These are phyloP conservation scores for Tympanuchus pallidicinctus DNA, from an alignment of 2,113 vertebrate genomes.

Conservation along the genomic window DNA sequence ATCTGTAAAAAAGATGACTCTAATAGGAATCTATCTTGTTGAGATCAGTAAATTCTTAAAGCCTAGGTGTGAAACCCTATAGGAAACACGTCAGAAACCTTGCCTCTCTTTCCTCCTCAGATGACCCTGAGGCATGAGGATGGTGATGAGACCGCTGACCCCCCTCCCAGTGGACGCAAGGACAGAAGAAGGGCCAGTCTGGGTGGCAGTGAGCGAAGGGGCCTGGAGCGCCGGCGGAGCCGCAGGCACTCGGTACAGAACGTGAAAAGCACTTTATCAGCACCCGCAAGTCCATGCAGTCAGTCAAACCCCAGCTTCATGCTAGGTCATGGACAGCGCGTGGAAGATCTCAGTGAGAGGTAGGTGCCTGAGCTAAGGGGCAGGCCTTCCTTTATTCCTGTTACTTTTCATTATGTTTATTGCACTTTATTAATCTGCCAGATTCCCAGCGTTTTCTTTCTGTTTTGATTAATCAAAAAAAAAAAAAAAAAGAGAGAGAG, in stretches of 20 bases:
- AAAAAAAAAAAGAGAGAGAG: neutral
- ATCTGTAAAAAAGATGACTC: neutral
- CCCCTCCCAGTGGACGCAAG: conserved; percentile 81
- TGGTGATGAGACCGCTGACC: conserved; percentile 84
- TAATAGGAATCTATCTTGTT: neutral
- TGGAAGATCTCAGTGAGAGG: conserved; percentile 89
- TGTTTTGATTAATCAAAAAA: neutral
- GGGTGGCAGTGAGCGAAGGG: conserved; percentile 75
- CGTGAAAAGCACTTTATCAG: conserved; percentile 81
- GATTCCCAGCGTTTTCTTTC: neutral
- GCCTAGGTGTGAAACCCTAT: neutral
- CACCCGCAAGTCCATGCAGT: conserved; percentile 85
- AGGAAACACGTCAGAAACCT: neutral
- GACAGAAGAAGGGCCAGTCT: conserved; percentile 90
- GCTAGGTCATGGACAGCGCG: conserved; percentile 72
- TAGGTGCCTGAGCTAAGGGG: conserved; percentile 59
- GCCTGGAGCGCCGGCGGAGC: conserved; percentile 90
- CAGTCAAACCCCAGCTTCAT: conserved; percentile 70
- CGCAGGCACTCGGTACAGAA: conserved; percentile 92
- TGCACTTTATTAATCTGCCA: neutral
- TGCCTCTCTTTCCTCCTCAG: conserved; percentile 64
- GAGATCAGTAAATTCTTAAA: neutral
- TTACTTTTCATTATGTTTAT: neutral
- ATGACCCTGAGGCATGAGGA: conserved; percentile 89
- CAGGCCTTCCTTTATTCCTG: neutral